Percentiles rank a stretch among this genome's conserved stretches.
These are phyloP conservation scores for Mormyrus lacerda DNA, from an alignment of 2,113 vertebrate species.

Conservation along the genomic window DNA sequence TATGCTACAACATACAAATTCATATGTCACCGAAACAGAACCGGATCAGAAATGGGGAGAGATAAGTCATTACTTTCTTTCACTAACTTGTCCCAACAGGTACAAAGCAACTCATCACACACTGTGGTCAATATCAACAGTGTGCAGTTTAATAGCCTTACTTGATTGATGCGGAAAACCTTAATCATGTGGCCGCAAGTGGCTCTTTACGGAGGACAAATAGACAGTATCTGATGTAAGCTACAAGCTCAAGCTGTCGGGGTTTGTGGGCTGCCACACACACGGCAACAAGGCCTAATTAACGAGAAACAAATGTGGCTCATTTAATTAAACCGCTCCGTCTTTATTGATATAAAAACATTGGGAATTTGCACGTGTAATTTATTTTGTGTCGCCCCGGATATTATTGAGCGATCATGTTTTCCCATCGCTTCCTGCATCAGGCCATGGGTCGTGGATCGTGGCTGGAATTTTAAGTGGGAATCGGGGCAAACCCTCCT, in stretches of 20 bases:
- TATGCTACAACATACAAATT: not conserved
- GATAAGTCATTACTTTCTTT: not conserved
- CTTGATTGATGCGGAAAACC: not conserved
- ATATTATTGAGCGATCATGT: not conserved
- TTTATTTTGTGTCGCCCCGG: not conserved
- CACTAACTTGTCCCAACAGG: not conserved
- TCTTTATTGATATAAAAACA: constrained; percentile 2
- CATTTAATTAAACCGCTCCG: constrained; percentile 12
- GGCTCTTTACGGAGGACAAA: not conserved
- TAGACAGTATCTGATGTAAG: not conserved
- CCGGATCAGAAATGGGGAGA: not conserved
- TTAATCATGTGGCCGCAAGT: not conserved
- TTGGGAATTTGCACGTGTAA: not conserved
- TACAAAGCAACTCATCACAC: not conserved
- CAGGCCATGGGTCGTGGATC: not conserved
- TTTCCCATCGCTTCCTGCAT: not conserved
- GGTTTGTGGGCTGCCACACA: not conserved
- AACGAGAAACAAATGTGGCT: constrained; percentile 3
- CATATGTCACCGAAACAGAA: not conserved
- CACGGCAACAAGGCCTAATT: constrained; percentile 20
- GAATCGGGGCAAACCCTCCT: not conserved
- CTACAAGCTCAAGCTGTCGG: constrained; percentile 8
- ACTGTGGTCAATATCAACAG: not conserved
- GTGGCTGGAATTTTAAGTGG: not conserved
- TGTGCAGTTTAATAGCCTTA: not conserved